Evolutionary conservation across 1,140 invertebrate species (phyloP), one percentile per base, ranked within the genome.

Genomic region (Drosophila sucinea): DNA sequence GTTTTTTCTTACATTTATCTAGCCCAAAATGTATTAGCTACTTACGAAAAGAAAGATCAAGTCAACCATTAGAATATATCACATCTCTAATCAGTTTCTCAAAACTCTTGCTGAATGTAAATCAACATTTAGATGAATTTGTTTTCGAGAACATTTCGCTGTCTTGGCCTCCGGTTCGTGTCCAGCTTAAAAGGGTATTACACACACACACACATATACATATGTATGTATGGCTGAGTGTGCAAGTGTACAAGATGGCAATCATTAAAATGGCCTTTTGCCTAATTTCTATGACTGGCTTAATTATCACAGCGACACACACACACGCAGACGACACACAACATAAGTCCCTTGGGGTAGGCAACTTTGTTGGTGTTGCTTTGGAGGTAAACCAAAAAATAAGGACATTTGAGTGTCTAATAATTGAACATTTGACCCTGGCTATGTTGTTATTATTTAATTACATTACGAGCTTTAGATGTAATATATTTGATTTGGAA

Each of bases 251-350:
- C 67, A 64, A 80, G 84, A 89, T 80, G 80, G 81, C 85, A 89
- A 89, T 89, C 84, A 89, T 89, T 83, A 84, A 89, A 89, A 89
- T 89, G 81, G 77, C 73, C 77, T 84, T 87, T 89, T 89, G 83
- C 84, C 84, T 89, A 89, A 89, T 89, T 89, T 89, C 84, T 81
- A 89, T 89, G 84, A 89, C 84, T 89, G 89, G 84, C 84, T 87
- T 87, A 87, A 87, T 87, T 89, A 87, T 87, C 80, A 80, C 84
- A 87, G 75, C 67, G 67, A 61, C 70, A 63, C 72, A 68, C 67
- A 67, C 25, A 54, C 23, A 69, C 40, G 30, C 30, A 56, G 27
- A 72, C 30, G 27, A 38, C n/a, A n/a, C 23, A 58, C 8, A 44
- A 32, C 63, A 60, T 55, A 32, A 64, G 51, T 71, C 62, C 58